phyloP scores from a whole-genome alignment of 64 coral and sea anemone species.

The Orbicella faveolata region DNA sequence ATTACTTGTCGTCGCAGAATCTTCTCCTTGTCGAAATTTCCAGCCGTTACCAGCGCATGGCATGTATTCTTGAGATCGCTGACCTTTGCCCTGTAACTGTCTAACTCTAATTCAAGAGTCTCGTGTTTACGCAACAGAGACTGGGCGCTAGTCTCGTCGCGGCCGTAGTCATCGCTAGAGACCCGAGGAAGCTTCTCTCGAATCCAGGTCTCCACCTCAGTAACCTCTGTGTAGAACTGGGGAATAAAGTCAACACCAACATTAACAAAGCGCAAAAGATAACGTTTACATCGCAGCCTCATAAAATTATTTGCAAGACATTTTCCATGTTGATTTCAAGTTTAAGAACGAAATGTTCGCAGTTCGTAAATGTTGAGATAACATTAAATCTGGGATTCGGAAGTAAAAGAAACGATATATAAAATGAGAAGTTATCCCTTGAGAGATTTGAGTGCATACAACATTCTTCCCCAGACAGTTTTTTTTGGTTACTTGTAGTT shows the following conservation, averaged over 20 bases:
- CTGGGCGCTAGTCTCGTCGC: slow-evolving; percentile 83
- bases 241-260: background rate
- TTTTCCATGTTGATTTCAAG: too few relatives aligned
- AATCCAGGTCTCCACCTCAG: slow-evolving; percentile 83
- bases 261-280: background rate
- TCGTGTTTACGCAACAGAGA: slow-evolving; percentile 83
- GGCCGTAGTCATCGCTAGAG: slow-evolving; percentile 91
- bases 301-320: too few relatives aligned
- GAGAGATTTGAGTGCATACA: too few relatives aligned
- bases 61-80: slow-evolving; percentile 41
- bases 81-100: slow-evolving; percentile 60
- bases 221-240: slow-evolving; percentile 86
- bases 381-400: too few relatives aligned
- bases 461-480: too few relatives aligned
- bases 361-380: too few relatives aligned
- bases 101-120: slow-evolving; percentile 78
- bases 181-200: slow-evolving; percentile 72
- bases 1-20: slow-evolving; percentile 71
- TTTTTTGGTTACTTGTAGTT: too few relatives aligned
- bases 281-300: background rate
- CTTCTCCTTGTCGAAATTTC: slow-evolving; percentile 64
- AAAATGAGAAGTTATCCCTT: too few relatives aligned
- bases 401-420: too few relatives aligned
- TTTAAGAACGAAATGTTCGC: too few relatives aligned
- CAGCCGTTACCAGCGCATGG: slow-evolving; percentile 29